Evolutionary conservation across 2,797 vertebrate species (phyloP).

Genomic region (Myripristis murdjan): DNA sequence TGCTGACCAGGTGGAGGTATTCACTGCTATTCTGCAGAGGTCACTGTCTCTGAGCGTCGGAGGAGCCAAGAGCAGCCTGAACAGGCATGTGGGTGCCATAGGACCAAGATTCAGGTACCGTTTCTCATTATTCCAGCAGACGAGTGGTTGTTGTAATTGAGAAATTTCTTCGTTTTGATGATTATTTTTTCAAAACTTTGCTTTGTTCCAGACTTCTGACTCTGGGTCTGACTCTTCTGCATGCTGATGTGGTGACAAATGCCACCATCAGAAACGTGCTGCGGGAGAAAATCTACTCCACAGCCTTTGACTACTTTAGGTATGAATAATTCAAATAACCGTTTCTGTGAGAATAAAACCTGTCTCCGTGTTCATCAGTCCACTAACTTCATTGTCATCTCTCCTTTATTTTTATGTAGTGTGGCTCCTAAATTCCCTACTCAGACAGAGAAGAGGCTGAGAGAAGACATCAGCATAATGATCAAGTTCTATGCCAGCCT

Average conservation of each 20-base stretch:
- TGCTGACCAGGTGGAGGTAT: conserved; percentile 98
- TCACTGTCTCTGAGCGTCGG: conserved; percentile 94
- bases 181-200: not conserved
- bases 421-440: conserved; percentile 93
- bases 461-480: conserved; percentile 97
- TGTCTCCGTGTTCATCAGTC: not conserved
- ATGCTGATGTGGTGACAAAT: conserved; percentile 96
- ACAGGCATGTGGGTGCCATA: conserved; percentile 94
- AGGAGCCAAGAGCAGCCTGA: conserved; percentile 90
- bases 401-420: conserved; percentile 76
- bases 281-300: conserved; percentile 97
- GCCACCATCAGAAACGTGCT: conserved; percentile 96
- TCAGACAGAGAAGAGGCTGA: conserved; percentile 93
- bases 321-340: conserved; percentile 59
- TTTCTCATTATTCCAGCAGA: not conserved
- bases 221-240: conserved; percentile 92
- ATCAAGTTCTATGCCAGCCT: conserved; percentile 97
- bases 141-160: not conserved
- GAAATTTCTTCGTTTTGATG: not conserved
- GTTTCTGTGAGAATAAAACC: not conserved
- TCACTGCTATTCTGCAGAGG: conserved; percentile 93
- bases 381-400: not conserved
- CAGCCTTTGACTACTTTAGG: conserved; percentile 98
- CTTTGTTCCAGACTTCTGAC: conserved; percentile 88
- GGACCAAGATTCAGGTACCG: conserved; percentile 90